Evolutionary conservation across 2,797 vertebrate species (phyloP).

Genomic region (Cygnus olor): DNA sequence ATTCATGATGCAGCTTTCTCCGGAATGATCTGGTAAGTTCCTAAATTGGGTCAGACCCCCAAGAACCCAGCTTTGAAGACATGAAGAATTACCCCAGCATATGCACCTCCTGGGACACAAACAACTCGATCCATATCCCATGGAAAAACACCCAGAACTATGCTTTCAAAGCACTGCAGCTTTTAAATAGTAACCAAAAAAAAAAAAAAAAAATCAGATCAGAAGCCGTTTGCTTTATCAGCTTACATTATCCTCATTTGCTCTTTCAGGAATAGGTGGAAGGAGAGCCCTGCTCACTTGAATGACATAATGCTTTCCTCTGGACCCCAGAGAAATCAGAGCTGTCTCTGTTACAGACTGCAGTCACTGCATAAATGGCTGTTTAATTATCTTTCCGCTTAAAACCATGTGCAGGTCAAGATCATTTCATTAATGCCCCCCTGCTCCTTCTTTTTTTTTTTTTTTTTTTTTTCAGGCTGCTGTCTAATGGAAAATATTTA

Average conservation of each 20-base stretch:
- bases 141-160: background rate
- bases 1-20: background rate
- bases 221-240: background rate
- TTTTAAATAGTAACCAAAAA: background rate
- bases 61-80: background rate
- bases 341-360: background rate
- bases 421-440: background rate
- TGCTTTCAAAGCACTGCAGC: background rate
- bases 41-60: background rate
- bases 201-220: background rate
- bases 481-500: background rate
- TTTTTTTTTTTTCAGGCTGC: background rate
- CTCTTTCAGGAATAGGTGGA: background rate
- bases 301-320: background rate
- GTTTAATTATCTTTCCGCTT: background rate
- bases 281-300: background rate
- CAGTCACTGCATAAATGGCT: background rate
- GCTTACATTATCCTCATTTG: background rate
- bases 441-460: too few species aligned
- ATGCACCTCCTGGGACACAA: background rate
- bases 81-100: background rate
- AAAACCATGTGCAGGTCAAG: background rate
- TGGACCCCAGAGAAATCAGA: background rate
- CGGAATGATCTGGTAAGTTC: background rate
- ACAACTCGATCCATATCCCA: background rate